Base-by-base conservation (phyloP, 1,140 invertebrate species). In the Battus philenor region DNA sequence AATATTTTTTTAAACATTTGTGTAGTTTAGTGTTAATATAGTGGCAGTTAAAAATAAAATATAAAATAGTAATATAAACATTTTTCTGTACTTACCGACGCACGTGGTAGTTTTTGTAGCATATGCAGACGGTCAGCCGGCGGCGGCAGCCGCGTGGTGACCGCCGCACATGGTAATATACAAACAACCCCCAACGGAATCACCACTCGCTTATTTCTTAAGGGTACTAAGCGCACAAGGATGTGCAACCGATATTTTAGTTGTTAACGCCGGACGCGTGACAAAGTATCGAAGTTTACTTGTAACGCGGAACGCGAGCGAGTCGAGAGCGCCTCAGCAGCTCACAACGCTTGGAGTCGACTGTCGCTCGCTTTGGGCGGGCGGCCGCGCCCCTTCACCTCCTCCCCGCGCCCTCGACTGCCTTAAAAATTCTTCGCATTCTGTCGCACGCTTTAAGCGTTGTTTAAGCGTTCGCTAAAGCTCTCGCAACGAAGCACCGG, bases 391-490 rank as follows among this genome's bases (percentile, higher is more conserved):
- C 62, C 68, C 66, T 47, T 44, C 55, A 13, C 59, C 51, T 53
- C 52, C 59, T 18, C 59, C 61, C 61, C 68, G 48, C 63, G 38
- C 64, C 66, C 59, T 48, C 57, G 46, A 50, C 54, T 73, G 58
- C 77, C 74, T 69, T 68, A 49, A 55, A 54, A 62, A 73, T 75
- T 73, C 68, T 54, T 72, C 26, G 48, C 57, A 75, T 76, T 62
- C 59, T 60, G 44, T 60, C 55, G 56, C 60, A 56, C 55, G 59
- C 57, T 69, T 55, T 60, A 52, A 69, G 53, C 51, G 60, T 50
- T 47, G 62, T 65, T 68, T 54, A 65, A 68, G 59, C 66, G 59
- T 67, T 76, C 60, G 53, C 59, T 54, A 50, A 61, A 50, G 60
- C 56, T 57, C 48, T 36, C 36, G 24, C 47, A 45, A 54, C 44